phyloP scores from a whole-genome alignment of 2,113 vertebrate species.

The Hemiprocne comata region DNA sequence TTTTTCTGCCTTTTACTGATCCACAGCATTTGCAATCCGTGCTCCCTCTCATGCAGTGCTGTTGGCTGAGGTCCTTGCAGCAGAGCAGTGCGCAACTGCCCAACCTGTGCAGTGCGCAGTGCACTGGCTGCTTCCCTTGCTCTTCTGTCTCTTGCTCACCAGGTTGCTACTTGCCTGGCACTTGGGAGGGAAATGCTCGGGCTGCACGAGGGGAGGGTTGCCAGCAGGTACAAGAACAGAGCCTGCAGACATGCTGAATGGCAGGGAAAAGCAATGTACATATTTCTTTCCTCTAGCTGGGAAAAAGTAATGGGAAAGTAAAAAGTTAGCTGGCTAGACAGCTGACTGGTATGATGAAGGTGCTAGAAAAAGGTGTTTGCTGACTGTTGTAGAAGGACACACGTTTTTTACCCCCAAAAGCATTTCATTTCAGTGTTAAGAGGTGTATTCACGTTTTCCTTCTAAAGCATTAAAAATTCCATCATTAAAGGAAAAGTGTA shows the following conservation, averaged over 20 bases:
- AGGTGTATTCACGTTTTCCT: not conserved
- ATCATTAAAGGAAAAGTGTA: not conserved
- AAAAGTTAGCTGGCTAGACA: not conserved
- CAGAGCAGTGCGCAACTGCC: not conserved
- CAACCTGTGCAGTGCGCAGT: accelerated
- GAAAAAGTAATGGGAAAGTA: not conserved
- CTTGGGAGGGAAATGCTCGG: not conserved
- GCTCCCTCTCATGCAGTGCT: accelerated
- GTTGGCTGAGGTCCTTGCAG: not conserved
- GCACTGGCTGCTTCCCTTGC: not conserved
- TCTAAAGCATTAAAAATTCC: not conserved
- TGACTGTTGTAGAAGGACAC: not conserved
- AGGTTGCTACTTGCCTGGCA: not conserved
- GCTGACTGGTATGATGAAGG: not conserved
- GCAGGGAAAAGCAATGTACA: not conserved
- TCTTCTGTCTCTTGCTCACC: not conserved
- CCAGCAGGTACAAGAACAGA: not conserved
- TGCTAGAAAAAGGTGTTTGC: not conserved
- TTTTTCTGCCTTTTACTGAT: not conserved
- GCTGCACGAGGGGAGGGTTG: not conserved
- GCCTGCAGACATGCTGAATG: not conserved
- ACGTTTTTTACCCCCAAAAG: not conserved
- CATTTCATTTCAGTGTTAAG: not conserved
- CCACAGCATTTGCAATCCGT: not conserved
- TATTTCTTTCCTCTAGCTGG: not conserved